Percentiles rank a stretch among this genome's conserved stretches.
phyloP scores from a whole-genome alignment of 2,888 invertebrate species.

The Acronicta psi region DNA sequence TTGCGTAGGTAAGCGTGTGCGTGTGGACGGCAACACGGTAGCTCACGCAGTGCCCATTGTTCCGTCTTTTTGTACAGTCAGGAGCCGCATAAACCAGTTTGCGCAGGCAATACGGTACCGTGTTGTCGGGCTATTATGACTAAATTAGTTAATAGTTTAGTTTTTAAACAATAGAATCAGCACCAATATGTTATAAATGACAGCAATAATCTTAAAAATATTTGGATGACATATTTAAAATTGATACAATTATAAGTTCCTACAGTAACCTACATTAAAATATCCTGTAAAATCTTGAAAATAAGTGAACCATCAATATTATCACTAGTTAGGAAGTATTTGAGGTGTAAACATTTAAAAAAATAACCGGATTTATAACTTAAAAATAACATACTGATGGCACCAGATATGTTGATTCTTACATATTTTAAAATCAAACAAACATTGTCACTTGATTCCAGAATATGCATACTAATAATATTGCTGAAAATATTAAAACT shows the following conservation, averaged over 20 bases:
- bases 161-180: neutral
- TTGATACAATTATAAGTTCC: conserved; percentile 20
- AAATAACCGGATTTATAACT: conserved; percentile 12
- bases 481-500: conserved; percentile 23
- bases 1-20: too few species aligned
- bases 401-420: conserved; percentile 27
- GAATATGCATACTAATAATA: conserved; percentile 22
- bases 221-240: conserved; percentile 17
- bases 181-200: conserved; percentile 41
- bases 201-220: conserved; percentile 38
- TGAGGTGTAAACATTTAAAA: conserved; percentile 23
- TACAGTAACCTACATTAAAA: neutral
- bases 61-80: too few species aligned
- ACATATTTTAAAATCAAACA: conserved; percentile 41
- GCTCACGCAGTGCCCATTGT: too few species aligned
- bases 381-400: conserved; percentile 33
- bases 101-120: too few species aligned
- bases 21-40: too few species aligned
- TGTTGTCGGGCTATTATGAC: neutral
- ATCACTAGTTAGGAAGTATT: conserved; percentile 7
- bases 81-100: too few species aligned
- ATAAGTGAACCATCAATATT: conserved; percentile 19
- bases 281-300: conserved; percentile 12
- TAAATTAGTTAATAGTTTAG: too few species aligned
- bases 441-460: conserved; percentile 45